Conservation (phyloP, 1,140 invertebrate genomes). For the Scaptomyza graminum region DNA sequence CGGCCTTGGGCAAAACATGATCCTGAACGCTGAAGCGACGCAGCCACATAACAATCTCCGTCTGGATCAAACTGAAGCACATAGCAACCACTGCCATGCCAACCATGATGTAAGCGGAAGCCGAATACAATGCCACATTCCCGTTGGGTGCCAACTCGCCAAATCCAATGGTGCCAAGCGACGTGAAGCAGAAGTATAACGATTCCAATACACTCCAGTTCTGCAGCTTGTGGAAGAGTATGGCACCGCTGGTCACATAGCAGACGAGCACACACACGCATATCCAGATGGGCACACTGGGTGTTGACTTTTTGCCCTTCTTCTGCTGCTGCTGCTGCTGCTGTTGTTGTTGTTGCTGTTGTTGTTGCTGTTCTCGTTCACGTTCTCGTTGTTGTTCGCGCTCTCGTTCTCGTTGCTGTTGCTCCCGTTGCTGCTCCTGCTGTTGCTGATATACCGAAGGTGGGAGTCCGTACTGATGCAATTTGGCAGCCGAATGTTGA, state of each 20-base stretch:
- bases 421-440: conserved; percentile 47
- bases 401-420: conserved; percentile 39
- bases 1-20: conserved; percentile 74
- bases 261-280: conserved; percentile 94
- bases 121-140: conserved; percentile 87
- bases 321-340: conserved; percentile 40
- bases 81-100: conserved; percentile 98
- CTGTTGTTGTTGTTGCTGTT: conserved; percentile 37
- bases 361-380: conserved; percentile 28
- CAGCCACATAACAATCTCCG: conserved; percentile 91
- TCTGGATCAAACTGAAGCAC: conserved; percentile 98
- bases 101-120: conserved; percentile 93
- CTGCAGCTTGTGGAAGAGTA: conserved; percentile 94
- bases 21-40: conserved; percentile 85
- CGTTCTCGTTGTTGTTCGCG: conserved; percentile 20
- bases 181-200: conserved; percentile 97
- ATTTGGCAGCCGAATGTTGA: conserved; percentile 37
- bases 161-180: conserved; percentile 94
- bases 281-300: conserved; percentile 92
- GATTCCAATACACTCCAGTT: conserved; percentile 96
- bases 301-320: conserved; percentile 46
- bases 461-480: conserved; percentile 65
- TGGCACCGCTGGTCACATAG: conserved; percentile 95
- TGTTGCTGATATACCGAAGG: conserved; percentile 63
- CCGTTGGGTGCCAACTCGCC: conserved; percentile 90